phyloP scores from a whole-genome alignment of 2,113 vertebrate genomes.

The Phyllopteryx taeniolatus region DNA sequence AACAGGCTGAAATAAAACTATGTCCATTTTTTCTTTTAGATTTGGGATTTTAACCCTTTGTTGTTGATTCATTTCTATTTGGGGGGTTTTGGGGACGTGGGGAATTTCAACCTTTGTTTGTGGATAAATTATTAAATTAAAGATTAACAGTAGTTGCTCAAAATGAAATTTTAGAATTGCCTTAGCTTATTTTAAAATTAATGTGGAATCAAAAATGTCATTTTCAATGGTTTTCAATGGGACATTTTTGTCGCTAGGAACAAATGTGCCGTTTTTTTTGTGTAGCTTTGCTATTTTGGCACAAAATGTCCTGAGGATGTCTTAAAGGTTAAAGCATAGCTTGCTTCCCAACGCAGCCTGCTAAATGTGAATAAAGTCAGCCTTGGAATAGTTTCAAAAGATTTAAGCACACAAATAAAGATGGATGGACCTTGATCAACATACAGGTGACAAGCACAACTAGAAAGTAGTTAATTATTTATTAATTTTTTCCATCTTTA shows the following conservation, averaged over 20 bases:
- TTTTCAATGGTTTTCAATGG: no score
- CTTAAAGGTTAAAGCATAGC: not conserved
- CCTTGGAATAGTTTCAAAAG: not conserved
- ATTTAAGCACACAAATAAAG: conserved; percentile 3
- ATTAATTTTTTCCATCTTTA: not conserved
- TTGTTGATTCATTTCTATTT: no score
- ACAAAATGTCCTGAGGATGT: not conserved
- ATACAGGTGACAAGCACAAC: conserved; percentile 33
- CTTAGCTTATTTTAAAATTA: no score
- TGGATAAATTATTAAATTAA: no score
- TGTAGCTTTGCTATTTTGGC: not conserved
- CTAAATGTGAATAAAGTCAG: not conserved
- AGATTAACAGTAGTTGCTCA: no score
- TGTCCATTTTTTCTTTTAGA: no score
- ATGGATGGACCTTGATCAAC: conserved; percentile 34
- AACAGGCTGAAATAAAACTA: no score
- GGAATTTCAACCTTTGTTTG: no score
- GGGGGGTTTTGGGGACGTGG: fast-evolving
- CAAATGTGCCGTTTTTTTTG: not conserved
- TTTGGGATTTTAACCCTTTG: no score
- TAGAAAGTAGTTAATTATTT: conserved; percentile 17
- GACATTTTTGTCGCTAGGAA: not conserved
- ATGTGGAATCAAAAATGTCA: not conserved
- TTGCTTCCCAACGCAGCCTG: not conserved
- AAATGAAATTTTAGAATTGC: no score